Evolutionary conservation across 2,113 vertebrate genomes (phyloP), one percentile per base, ranked within the genome.

Genomic region (Phrynosoma blainvillii): DNA sequence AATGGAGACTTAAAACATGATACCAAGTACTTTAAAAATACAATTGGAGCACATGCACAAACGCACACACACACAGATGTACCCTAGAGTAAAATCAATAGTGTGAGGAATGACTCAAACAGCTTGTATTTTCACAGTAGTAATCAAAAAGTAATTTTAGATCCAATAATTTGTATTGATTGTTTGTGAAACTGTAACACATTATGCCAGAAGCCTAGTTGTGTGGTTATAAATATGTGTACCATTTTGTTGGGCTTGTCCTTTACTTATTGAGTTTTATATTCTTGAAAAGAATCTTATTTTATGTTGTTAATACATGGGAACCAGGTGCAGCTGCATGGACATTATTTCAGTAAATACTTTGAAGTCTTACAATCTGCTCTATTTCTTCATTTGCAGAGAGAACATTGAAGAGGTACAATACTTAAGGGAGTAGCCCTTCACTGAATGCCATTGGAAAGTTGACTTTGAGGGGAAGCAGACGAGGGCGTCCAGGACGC

Each of bases 101-200:
- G 93, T 95, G 93, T 97, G 96, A 97, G 93, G 95, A 97, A 97
- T 96, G 89, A 93, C 90, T 94, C 93, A 90, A 97, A 94, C 92
- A 96, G 94, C 95, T 97, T 96, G 94, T 97, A 95, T 97, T 98
- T 97, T 96, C 96, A 96, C 95, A 93, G 94, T 96, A 95, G 96
- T 97, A 97, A 98, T 97, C 96, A 98, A 97, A 98, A 98, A 98
- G 97, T 98, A 98, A 98, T 98, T 98, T 98, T 98, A 98, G 97
- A 97, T 96, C 96, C 96, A 97, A 97, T 98, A 98, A 97, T 97
- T 93, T 91, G 70, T 97, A 98, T 98, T 89, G 97, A 98, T 98
- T 97, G 96, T 94, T 94, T 94, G 89, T 95, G 94, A 94, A 96
- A 94, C 94, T 88, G 73, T 89, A 96, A 93, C 96, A 92, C 93